Evolutionary conservation across 2,797 vertebrate species (phyloP).

Genomic region (Labeo calbasu): DNA sequence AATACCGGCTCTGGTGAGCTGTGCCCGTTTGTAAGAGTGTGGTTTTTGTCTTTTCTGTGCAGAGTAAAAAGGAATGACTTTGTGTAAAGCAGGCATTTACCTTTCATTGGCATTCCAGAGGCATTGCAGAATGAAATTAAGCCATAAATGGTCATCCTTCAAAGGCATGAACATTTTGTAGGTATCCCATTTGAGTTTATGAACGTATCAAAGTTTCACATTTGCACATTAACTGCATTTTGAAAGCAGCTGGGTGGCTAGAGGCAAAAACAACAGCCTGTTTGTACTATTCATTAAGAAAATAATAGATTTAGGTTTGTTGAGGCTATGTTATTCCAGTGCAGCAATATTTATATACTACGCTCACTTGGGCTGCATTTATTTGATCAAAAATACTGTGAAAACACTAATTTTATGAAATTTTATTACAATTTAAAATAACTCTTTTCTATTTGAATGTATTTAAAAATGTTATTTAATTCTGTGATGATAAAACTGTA

Average conservation of each 20-base stretch:
- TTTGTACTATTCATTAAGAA: constrained; percentile 29
- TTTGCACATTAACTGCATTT: constrained; percentile 1
- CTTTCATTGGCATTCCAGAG: neutral
- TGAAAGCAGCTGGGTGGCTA: constrained; percentile 34
- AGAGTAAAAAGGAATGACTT: neutral
- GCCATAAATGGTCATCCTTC: neutral
- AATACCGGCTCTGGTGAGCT: neutral
- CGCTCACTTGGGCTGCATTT: neutral
- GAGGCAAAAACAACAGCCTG: constrained; percentile 11
- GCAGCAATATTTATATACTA: neutral
- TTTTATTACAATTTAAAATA: neutral
- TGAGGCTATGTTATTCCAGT: neutral
- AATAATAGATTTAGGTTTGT: constrained; percentile 5
- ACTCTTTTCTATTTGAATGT: neutral
- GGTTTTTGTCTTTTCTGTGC: neutral
- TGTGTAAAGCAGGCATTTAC: neutral
- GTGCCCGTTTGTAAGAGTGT: constrained; percentile 14
- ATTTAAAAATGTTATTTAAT: too few species aligned
- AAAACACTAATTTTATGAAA: neutral
- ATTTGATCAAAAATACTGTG: neutral
- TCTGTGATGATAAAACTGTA: neutral
- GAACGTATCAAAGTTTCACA: neutral
- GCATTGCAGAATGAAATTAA: constrained; percentile 1
- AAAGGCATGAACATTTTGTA: neutral
- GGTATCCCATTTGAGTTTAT: neutral